Evolutionary conservation across 2,797 vertebrate genomes (phyloP), one percentile per base, ranked within the genome.

Genomic region (Brachyrhaphis roseni): DNA sequence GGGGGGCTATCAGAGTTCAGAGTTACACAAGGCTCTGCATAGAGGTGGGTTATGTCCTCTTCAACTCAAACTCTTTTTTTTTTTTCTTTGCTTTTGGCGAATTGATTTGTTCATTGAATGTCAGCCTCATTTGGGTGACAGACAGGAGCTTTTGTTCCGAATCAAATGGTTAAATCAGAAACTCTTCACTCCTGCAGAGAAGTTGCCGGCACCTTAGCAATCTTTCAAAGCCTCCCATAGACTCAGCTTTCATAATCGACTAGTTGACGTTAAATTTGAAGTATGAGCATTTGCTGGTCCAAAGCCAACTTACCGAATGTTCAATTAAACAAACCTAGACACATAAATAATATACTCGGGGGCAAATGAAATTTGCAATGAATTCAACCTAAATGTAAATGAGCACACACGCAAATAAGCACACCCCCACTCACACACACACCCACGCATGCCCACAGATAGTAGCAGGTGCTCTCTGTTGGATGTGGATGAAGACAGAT

Each of bases 401-500:
- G 41, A 59, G 70, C 39, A n/a, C 72, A 81, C 76, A 81, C 20
- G 13, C 49, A 41, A 10, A n/a, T n/a, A n/a, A n/a, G n/a, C 18
- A 8, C 62, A 41, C 5, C 59, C 28, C 4, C 71, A 78, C 66
- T 64, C 26, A 5, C 62, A 41, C 5, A 53, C 81, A 72, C 64
- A 78, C 49, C 78, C 74, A 62, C 53, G 57, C 68, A 76, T 71
- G 86, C 73, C 78, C 80, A 81, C 75, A 79, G 74, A 92, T 75
- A 89, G 92, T 92, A 96, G 95, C 95, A 96, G 95, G 95, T 96
- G 95, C 93, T 95, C 94, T 93, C 93, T 90, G 92, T 86, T 95
- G 94, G 94, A 91, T 92, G 90, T 92, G 92, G 93, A 96, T 94
- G 94, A 95, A 96, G 95, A 96, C 93, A 95, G 94, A 96, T 96